Conservation (phyloP, 2,888 invertebrate species). For the Heteropelma amictum region DNA sequence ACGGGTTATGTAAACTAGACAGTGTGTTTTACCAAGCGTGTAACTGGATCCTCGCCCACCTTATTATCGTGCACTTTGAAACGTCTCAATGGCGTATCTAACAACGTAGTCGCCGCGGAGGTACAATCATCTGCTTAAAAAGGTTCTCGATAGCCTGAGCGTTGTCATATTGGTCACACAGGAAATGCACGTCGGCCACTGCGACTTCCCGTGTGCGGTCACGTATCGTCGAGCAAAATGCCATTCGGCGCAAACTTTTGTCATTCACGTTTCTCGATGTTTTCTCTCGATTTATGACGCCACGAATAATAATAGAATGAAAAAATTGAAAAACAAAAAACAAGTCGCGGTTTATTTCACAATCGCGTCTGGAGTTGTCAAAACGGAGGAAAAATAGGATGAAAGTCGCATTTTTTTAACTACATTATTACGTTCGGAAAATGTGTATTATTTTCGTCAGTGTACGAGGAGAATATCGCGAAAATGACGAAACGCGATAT, state of each 20-base stretch:
- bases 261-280: neutral
- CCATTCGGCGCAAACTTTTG: constrained; percentile 13
- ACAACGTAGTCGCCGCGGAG: constrained; percentile 37
- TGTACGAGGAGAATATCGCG: constrained; percentile 27
- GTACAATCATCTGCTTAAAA: constrained; percentile 42
- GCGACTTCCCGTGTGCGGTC: constrained; percentile 69
- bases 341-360: too few relatives aligned
- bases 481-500: constrained; percentile 4
- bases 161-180: constrained; percentile 55
- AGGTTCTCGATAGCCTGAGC: constrained; percentile 28
- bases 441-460: too few relatives aligned
- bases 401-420: too few relatives aligned
- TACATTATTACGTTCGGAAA: too few relatives aligned
- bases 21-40: constrained; percentile 68
- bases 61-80: constrained; percentile 64
- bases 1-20: constrained; percentile 13
- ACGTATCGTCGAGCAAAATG: constrained; percentile 65
- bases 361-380: too few relatives aligned
- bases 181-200: constrained; percentile 69
- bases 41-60: constrained; percentile 72
- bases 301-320: neutral
- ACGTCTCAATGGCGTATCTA: constrained; percentile 43
- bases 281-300: too few relatives aligned
- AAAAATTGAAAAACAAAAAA: too few relatives aligned
- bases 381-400: too few relatives aligned